Evolutionary conservation across 2,797 vertebrate species (phyloP), one percentile per base, ranked within the genome.

Genomic region (Melanotaenia parkinsoni): DNA sequence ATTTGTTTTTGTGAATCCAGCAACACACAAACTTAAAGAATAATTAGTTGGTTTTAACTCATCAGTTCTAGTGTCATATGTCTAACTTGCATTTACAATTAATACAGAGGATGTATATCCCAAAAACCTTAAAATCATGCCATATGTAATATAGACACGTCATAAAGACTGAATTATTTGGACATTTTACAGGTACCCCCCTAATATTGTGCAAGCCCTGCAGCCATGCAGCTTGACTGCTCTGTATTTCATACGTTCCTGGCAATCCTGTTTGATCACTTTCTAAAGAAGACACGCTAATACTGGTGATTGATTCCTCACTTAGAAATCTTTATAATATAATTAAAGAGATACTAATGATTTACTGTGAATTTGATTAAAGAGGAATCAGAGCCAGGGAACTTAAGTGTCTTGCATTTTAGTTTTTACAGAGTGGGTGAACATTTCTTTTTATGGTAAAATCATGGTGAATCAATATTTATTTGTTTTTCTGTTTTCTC

Each of bases 231-330:
- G 16, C 47, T 24, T 56, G 61, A 9, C 43, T 50, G 51, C 38
- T 54, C 30, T 54, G 50, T 13, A 32, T 65, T 73, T 72, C 63
- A 35, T 58, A 76, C 40, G 35, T 50, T 58, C 33, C 30, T 67
- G 18, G 47, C 47, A 54, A 32, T 64, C 14, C 45, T 40, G 22
- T 9, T 65, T 24, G 45, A 73, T 72, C 64, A 58, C 67, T 62
- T 63, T 69, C 37, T 16, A 24, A 77, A 72, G 32, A 56, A 72
- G 58, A 63, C 51, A n/a, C 45, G 35, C 58, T 80, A 69, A 77
- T 72, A 50, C 75, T 40, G 61, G 65, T 68, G 69, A 89, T 79
- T 85, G 79, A 86, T 85, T 67, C 51, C 67, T 80, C 72, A 78
- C 51, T 82, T 76, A 66, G 33, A 77, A 50, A 67, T 72, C 68